Base-by-base conservation (phyloP, 2,888 invertebrate species). In the Volucella inflata region DNA sequence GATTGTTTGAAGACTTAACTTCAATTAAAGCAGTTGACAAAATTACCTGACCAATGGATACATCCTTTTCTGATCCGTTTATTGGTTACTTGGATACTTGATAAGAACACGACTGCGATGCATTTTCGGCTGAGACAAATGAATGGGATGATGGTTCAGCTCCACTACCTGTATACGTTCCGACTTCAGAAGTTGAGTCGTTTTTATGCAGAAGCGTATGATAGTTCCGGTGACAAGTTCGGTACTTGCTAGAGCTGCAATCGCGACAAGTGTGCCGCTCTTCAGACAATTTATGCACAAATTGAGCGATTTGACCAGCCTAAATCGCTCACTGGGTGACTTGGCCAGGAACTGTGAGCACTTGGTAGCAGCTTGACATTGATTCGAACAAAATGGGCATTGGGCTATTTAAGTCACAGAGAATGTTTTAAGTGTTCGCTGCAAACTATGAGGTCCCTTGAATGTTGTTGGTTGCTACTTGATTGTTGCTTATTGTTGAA, bases 221-320 rank as follows among this genome's bases (percentile, higher is more conserved):
- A 17, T 68, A 55, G 44, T 11, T 65, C n/a, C 65, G 9, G 9
- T 65, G 51, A 17, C 65, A 65, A 30, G 11, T 68, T 46, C 55
- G 30, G 12, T 16, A 57, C 16, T 36, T 55, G 12, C 55, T 38
- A 36, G 57, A 67, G 9, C 44, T 51, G 30, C 57, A 68, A n/a
- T 68, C 44, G 1, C 36, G 55, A 40, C 14, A 53, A 30, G 16
- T 16, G 12, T 68, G 68, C 42, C 57, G 55, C 9, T 44, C 36
- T 36, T 55, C 17, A 57, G 42, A 36, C 68, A 68, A 57, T 68
- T 67, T 21, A 51, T 8, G 55, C 44, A 57, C 9, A 55, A 36
- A n/a, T 55, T 68, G 8, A 36, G 55, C 21, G 55, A 38, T 16
- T 68, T 68, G 1, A 55, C 44, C 16, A 68, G 17, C 14, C 44